phyloP scores from a whole-genome alignment of 2,888 invertebrate genomes.

The Spatulosminthurus flaviceps region DNA sequence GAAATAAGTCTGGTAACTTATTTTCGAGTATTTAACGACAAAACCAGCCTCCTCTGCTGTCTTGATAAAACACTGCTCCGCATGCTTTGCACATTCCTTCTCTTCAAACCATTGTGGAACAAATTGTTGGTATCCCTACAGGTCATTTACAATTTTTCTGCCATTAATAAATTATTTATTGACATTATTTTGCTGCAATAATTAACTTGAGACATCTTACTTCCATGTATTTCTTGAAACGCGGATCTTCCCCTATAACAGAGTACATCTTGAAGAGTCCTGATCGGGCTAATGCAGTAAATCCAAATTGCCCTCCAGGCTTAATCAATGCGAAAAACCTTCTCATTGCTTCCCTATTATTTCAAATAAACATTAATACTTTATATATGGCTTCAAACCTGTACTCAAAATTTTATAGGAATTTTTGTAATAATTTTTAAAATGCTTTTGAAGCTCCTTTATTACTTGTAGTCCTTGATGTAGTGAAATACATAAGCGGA shows the following conservation, averaged over 20 bases:
- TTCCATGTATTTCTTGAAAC: constrained; percentile 50
- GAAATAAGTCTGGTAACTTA: constrained; percentile 37
- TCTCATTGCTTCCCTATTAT: constrained; percentile 43
- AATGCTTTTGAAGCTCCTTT: not conserved
- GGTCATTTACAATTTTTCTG: not conserved
- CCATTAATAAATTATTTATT: not conserved
- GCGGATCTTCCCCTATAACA: constrained; percentile 40
- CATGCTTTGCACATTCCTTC: constrained; percentile 43
- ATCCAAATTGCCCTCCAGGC: constrained; percentile 53
- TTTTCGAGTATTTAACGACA: constrained; percentile 45
- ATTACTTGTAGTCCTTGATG: constrained; percentile 51
- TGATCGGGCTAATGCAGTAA: constrained; percentile 45
- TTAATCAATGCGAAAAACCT: constrained; percentile 47
- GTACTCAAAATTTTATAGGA: too few species aligned
- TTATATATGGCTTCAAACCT: not conserved
- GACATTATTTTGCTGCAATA: too few species aligned
- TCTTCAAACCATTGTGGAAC: constrained; percentile 53
- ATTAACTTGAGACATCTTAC: constrained; percentile 29
- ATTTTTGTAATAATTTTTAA: too few species aligned
- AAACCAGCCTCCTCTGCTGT: constrained; percentile 47
- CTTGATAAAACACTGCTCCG: constrained; percentile 36
- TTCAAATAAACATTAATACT: not conserved
- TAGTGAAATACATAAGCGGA: constrained; percentile 58
- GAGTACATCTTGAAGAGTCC: constrained; percentile 7
- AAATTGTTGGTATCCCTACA: constrained; percentile 50